phyloP scores from a whole-genome alignment of 2,888 invertebrate species.

The Alloplasta piceator region DNA sequence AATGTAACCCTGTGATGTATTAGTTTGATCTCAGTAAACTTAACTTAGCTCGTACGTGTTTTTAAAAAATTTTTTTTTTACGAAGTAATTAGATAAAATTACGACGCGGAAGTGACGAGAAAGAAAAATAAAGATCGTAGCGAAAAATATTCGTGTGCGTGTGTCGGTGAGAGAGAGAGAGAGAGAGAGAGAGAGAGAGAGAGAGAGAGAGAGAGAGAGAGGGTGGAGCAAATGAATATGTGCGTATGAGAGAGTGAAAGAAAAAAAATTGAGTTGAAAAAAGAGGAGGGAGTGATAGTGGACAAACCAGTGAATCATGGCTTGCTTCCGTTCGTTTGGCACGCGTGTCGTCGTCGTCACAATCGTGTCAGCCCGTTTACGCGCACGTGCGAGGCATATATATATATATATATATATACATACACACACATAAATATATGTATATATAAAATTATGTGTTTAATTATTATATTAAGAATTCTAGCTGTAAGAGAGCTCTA shows the following conservation, averaged over 20 bases:
- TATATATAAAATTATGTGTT: too few relatives aligned
- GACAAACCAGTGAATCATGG: constrained; percentile 75
- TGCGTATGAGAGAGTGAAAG: constrained; percentile 61
- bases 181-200: constrained; percentile 48
- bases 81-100: constrained; percentile 71
- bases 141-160: constrained; percentile 33
- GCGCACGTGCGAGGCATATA: constrained; percentile 45
- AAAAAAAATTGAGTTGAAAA: constrained; percentile 40
- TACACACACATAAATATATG: too few relatives aligned
- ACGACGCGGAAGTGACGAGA: constrained; percentile 34
- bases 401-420: too few relatives aligned
- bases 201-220: constrained; percentile 37
- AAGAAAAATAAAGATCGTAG: constrained; percentile 37
- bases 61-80: constrained; percentile 74
- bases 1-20: constrained; percentile 84
- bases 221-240: constrained; percentile 39
- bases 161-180: constrained; percentile 6
- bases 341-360: constrained; percentile 65
- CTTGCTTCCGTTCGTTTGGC: constrained; percentile 72
- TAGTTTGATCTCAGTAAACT: constrained; percentile 83
- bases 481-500: constrained; percentile 80
- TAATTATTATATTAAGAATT: constrained; percentile 58
- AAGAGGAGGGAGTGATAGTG: constrained; percentile 48
- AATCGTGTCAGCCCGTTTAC: constrained; percentile 67
- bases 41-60: constrained; percentile 81